These are phyloP conservation scores for Avahi laniger DNA, from an alignment of 2,797 vertebrate genomes.

Conservation along the genomic window DNA sequence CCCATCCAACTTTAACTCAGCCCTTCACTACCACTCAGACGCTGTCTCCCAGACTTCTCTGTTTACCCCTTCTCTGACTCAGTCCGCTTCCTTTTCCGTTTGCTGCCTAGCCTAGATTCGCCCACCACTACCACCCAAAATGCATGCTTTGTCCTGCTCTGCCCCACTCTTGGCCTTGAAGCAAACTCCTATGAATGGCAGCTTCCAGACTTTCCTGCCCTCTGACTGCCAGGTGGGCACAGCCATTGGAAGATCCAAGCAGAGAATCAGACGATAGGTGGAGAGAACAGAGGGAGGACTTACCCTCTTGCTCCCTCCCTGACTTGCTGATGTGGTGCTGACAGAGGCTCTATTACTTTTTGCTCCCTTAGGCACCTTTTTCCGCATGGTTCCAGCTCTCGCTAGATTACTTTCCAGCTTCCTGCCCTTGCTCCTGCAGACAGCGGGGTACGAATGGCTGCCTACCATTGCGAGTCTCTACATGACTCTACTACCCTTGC, in stretches of 20 bases:
- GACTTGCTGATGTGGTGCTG: background rate
- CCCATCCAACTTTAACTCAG: background rate
- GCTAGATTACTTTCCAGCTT: background rate
- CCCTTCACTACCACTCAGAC: background rate
- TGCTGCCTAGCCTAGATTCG: background rate
- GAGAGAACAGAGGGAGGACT: background rate
- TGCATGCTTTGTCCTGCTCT: background rate
- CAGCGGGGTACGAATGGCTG: accelerated
- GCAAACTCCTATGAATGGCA: background rate
- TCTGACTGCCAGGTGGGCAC: background rate
- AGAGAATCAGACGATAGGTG: background rate
- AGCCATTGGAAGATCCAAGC: background rate
- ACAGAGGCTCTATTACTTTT: background rate
- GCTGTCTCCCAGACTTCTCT: background rate
- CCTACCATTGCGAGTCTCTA: background rate
- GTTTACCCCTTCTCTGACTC: background rate
- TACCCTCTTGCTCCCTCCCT: background rate
- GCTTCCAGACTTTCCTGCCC: background rate
- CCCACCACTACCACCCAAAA: background rate
- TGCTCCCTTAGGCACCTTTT: background rate
- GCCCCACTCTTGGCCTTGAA: background rate
- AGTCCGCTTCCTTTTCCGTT: background rate
- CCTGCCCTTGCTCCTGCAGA: background rate
- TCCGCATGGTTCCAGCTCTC: accelerated
- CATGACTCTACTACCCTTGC: background rate